phyloP scores from a whole-genome alignment of 2,888 invertebrate genomes.

The Phengaris arion region DNA sequence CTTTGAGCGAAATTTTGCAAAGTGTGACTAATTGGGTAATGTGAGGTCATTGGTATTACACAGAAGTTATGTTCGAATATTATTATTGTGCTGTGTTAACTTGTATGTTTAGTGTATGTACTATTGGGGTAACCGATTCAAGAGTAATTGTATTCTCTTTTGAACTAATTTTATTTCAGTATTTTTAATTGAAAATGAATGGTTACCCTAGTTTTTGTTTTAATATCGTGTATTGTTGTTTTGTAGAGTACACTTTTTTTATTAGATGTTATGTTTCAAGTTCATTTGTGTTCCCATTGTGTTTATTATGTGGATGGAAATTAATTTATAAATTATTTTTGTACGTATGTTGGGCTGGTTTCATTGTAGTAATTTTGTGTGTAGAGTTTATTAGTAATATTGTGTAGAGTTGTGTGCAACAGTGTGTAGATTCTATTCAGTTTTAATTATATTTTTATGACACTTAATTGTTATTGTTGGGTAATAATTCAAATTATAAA shows the following conservation, averaged over 20 bases:
- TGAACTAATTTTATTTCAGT: background rate
- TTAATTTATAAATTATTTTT: background rate
- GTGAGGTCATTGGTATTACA: background rate
- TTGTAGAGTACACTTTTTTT: background rate
- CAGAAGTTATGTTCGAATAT: background rate
- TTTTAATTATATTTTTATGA: background rate
- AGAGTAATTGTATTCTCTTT: background rate
- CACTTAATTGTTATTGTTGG: background rate
- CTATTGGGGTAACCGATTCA: background rate
- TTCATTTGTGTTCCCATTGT: background rate
- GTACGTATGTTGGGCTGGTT: background rate
- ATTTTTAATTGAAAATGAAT: background rate
- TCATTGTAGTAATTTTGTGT: background rate
- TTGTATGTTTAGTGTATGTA: background rate
- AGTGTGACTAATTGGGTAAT: background rate
- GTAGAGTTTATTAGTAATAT: too few relatives aligned
- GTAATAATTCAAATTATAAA: background rate
- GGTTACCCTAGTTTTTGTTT: background rate
- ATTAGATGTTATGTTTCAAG: background rate
- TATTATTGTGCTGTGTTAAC: background rate
- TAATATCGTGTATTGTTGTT: background rate
- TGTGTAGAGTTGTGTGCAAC: too few relatives aligned
- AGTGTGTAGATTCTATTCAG: too few relatives aligned
- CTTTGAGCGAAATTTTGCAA: background rate
- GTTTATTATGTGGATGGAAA: background rate